Evolutionary conservation across 2,797 vertebrate genomes (phyloP).

Genomic region (Falco concolor): DNA sequence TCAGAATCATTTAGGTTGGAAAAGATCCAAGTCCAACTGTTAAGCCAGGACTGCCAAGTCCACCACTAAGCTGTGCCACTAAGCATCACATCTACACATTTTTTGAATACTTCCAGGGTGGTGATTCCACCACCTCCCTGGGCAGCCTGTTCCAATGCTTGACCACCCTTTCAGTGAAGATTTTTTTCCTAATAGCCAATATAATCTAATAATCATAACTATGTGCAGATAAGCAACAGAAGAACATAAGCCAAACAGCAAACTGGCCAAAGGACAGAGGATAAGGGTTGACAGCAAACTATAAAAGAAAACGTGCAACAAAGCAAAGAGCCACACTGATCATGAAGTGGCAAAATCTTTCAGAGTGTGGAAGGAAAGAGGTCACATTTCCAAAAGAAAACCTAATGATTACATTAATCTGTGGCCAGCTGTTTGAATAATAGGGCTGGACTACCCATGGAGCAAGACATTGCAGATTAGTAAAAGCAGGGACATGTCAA

Average conservation of each 20-base stretch:
- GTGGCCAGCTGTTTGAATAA: neutral
- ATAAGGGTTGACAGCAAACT: neutral
- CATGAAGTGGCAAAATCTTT: neutral
- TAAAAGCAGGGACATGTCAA: neutral
- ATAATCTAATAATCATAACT: neutral
- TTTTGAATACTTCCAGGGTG: too few species aligned
- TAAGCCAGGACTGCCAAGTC: too few species aligned
- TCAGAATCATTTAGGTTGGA: too few species aligned
- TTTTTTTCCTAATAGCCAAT: too few species aligned
- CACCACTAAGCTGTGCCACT: too few species aligned
- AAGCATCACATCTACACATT: too few species aligned
- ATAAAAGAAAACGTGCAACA: neutral
- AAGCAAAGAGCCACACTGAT: neutral
- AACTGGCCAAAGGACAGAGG: neutral
- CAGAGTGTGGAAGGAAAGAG: neutral
- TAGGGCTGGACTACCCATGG: neutral
- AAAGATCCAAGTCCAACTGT: too few species aligned
- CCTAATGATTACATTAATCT: neutral
- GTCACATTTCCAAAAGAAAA: neutral
- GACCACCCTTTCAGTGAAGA: too few species aligned
- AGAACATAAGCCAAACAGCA: neutral
- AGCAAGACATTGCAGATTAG: neutral
- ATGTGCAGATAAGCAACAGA: neutral
- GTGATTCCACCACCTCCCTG: too few species aligned
- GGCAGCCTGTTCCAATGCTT: too few species aligned